Evolutionary conservation across 1,140 invertebrate genomes (phyloP).

Genomic region (Megalopta genalis): DNA sequence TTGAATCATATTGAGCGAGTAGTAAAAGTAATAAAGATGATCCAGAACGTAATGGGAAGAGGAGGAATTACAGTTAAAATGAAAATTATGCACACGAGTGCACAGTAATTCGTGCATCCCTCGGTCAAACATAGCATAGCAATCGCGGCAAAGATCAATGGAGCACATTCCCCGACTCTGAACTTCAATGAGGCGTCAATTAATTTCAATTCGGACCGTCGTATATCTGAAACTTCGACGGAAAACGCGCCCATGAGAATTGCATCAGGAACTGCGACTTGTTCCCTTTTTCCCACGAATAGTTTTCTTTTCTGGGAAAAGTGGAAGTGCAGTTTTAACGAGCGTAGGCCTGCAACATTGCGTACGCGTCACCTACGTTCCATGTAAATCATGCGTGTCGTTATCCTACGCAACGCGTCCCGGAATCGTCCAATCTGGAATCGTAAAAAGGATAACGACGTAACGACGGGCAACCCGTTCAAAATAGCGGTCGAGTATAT

Average conservation of each 20-base stretch:
- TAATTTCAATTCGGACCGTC: not conserved
- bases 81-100: too few relatives aligned
- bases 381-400: constrained; percentile 30
- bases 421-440: constrained; percentile 19
- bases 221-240: not conserved
- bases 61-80: too few relatives aligned
- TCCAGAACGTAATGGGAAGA: too few relatives aligned
- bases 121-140: too few relatives aligned
- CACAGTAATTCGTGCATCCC: too few relatives aligned
- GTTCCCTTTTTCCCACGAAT: constrained; percentile 29
- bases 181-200: too few relatives aligned
- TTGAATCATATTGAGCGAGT: too few relatives aligned
- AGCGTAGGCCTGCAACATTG: constrained; percentile 55
- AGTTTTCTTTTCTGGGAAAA: constrained; percentile 49
- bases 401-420: constrained; percentile 52
- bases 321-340: constrained; percentile 49
- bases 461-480: not conserved
- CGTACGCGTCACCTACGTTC: constrained; percentile 51
- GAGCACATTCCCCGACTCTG: too few relatives aligned
- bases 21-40: too few relatives aligned
- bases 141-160: too few relatives aligned
- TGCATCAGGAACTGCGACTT: not conserved
- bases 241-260: not conserved
- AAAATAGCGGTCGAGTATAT: not conserved
- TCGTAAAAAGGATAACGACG: constrained; percentile 39